Evolutionary conservation across 1,140 invertebrate species (phyloP).

Genomic region (Ylistrum balloti): DNA sequence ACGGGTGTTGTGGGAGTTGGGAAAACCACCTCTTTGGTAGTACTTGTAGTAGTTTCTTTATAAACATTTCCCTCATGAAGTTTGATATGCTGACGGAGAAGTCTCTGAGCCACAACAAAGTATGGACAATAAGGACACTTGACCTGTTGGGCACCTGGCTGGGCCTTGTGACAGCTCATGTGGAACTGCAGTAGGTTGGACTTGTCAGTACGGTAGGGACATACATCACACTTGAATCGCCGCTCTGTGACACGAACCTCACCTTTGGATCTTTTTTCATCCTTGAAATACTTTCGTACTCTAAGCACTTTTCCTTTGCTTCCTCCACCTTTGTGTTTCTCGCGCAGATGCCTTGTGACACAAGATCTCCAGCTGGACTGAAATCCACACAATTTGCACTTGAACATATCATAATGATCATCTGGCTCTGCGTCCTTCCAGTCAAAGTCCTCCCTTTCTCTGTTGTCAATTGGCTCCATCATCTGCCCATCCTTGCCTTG

Average conservation of each 20-base stretch:
- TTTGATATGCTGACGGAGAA: constrained; percentile 81
- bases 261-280: constrained; percentile 43
- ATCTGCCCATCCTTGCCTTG: constrained; percentile 45
- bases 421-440: constrained; percentile 52
- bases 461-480: constrained; percentile 42
- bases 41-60: constrained; percentile 61
- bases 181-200: constrained; percentile 87
- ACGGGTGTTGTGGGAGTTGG: constrained; percentile 53
- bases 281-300: constrained; percentile 48
- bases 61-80: constrained; percentile 71
- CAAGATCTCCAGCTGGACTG: constrained; percentile 68
- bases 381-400: constrained; percentile 75
- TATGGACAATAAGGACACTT: constrained; percentile 92
- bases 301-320: constrained; percentile 54
- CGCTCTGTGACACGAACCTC: constrained; percentile 43
- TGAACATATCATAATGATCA: constrained; percentile 59
- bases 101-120: constrained; percentile 86
- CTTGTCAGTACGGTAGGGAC: constrained; percentile 89
- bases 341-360: constrained; percentile 69
- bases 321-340: constrained; percentile 66
- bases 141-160: constrained; percentile 86
- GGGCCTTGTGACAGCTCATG: constrained; percentile 88
- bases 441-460: constrained; percentile 46
- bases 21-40: constrained; percentile 47
- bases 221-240: constrained; percentile 86